Evolutionary conservation across 2,113 vertebrate genomes (phyloP).

Genomic region (Psammodynastes pulverulentus): DNA sequence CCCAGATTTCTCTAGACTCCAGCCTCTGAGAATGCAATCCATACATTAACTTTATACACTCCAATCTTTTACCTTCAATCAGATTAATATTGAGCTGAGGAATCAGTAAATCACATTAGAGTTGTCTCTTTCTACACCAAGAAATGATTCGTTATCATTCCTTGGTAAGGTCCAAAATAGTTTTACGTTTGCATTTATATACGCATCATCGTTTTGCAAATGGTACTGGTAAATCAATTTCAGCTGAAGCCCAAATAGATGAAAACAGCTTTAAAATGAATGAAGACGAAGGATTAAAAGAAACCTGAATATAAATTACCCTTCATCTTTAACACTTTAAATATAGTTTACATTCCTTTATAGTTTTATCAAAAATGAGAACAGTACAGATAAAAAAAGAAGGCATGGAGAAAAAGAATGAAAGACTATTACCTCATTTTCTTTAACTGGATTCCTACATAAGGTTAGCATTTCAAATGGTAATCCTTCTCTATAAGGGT

Average conservation of each 20-base stretch:
- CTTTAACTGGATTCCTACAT: not conserved
- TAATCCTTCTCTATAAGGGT: not conserved
- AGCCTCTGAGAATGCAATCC: not conserved
- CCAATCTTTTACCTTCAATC: not conserved
- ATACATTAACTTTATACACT: conserved; percentile 1
- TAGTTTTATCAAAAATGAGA: not conserved
- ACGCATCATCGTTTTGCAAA: conserved; percentile 20
- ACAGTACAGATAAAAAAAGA: not conserved
- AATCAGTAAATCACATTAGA: not conserved
- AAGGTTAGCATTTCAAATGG: not conserved
- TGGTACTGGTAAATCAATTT: conserved; percentile 32
- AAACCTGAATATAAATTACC: not conserved
- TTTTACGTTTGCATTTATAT: conserved; percentile 33
- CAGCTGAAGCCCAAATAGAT: conserved; percentile 41
- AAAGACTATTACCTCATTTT: not conserved
- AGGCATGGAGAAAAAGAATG: not conserved
- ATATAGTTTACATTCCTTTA: not conserved
- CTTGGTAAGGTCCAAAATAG: not conserved
- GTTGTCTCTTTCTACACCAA: not conserved
- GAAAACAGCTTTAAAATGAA: conserved; percentile 30
- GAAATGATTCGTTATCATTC: not conserved
- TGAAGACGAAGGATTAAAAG: no score
- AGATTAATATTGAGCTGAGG: not conserved
- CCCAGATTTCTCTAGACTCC: not conserved
- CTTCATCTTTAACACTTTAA: not conserved